A percentile compares a stretch with the other conserved stretches of the same genome.
Conservation (phyloP, 2,113 vertebrate genomes). For the Percina caprodes region DNA sequence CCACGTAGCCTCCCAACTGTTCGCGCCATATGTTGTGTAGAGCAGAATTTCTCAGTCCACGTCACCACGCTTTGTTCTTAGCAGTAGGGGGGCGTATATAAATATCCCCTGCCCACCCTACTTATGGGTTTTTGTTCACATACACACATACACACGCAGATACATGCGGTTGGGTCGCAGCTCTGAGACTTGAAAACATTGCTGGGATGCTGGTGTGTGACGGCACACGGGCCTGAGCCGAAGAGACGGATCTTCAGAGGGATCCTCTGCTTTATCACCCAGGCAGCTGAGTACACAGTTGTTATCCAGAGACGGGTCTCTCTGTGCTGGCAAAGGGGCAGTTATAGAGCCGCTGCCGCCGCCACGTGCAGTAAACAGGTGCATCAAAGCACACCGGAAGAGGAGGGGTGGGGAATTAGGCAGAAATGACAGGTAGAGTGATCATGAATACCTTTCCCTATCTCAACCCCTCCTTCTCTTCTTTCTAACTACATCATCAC, state of each 20-base stretch:
- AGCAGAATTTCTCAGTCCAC: slow-evolving; percentile 28
- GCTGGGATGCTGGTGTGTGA: slow-evolving; percentile 15
- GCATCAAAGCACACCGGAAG: slow-evolving; percentile 29
- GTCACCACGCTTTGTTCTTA: slow-evolving; percentile 41
- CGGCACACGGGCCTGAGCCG: no score
- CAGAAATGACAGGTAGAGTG: slow-evolving; percentile 45
- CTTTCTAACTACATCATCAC: slow-evolving; percentile 34
- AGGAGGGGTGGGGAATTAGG: neutral
- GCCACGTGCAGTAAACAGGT: slow-evolving; percentile 48
- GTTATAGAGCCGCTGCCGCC: neutral
- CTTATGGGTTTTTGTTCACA: slow-evolving; percentile 42
- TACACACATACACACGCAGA: slow-evolving; percentile 19
- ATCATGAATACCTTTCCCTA: neutral
- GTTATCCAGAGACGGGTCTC: slow-evolving; percentile 31
- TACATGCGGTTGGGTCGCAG: neutral
- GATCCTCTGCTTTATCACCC: slow-evolving; percentile 26
- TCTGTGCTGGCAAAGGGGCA: slow-evolving; percentile 5
- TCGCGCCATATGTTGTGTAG: slow-evolving; percentile 43
- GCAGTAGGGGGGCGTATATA: slow-evolving; percentile 49
- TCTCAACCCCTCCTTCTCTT: slow-evolving; percentile 13
- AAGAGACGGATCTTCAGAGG: slow-evolving; percentile 32
- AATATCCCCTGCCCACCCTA: slow-evolving; percentile 60
- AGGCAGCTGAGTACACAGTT: slow-evolving; percentile 63
- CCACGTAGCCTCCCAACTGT: slow-evolving; percentile 28
- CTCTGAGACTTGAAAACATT: slow-evolving; percentile 3